These are phyloP conservation scores for Temnothorax ravouxi DNA, from an alignment of 2,888 invertebrate species.

Conservation along the genomic window DNA sequence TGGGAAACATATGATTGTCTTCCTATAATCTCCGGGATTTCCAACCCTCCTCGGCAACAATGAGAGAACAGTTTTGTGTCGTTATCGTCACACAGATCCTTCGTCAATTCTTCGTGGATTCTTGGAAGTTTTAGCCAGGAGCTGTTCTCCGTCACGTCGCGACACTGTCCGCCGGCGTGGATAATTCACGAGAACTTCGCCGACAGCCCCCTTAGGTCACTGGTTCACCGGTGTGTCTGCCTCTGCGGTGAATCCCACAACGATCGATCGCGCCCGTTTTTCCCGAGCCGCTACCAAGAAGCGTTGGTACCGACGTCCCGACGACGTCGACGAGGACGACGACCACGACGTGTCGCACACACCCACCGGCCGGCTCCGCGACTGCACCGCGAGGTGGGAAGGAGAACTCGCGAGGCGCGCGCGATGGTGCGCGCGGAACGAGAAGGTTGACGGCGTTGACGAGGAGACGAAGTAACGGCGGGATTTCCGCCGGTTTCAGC, in stretches of 20 bases:
- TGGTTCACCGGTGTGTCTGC: conserved; percentile 28
- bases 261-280: conserved; percentile 38
- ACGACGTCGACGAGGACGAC: conserved; percentile 40
- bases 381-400: neutral
- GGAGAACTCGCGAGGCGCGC: neutral
- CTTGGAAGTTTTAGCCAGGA: neutral
- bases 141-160: too few relatives aligned
- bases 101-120: neutral
- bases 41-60: neutral
- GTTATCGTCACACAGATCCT: neutral
- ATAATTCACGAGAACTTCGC: neutral
- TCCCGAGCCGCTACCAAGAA: conserved; percentile 56
- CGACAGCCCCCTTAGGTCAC: conserved; percentile 16
- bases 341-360: conserved; percentile 36
- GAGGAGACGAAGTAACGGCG: neutral
- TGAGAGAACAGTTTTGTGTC: neutral
- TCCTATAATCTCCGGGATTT: neutral
- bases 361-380: conserved; percentile 39
- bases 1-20: conserved; percentile 36
- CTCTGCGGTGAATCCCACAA: conserved; percentile 25
- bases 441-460: neutral
- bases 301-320: conserved; percentile 37
- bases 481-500: conserved; percentile 3
- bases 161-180: neutral
- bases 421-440: neutral